Conservation (phyloP, 2,797 vertebrate genomes). For the Astyanax mexicanus region DNA sequence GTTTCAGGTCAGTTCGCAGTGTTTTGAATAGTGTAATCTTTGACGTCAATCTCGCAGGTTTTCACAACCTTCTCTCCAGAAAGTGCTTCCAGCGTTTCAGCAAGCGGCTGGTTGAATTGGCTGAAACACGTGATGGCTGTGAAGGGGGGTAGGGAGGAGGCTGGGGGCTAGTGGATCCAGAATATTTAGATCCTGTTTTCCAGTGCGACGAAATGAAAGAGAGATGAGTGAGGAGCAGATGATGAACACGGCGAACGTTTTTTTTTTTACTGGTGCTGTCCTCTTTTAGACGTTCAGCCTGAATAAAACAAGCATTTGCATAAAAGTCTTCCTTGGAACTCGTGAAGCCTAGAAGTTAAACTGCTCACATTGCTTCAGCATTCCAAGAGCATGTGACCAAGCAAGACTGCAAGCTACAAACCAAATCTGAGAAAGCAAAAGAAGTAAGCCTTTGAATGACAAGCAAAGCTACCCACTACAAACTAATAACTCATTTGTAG, state of each 20-base stretch:
- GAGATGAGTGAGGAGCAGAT: background rate
- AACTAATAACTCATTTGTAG: background rate
- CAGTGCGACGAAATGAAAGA: background rate
- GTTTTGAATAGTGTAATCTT: constrained; percentile 27
- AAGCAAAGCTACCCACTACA: too few species aligned
- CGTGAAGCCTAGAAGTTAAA: background rate
- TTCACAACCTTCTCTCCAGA: constrained; percentile 27
- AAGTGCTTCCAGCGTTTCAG: constrained; percentile 36
- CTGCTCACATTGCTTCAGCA: background rate
- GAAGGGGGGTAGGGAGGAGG: constrained; percentile 16
- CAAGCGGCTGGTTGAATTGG: constrained; percentile 50
- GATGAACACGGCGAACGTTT: too few species aligned
- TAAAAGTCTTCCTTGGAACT: background rate
- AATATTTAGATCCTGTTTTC: constrained; percentile 22
- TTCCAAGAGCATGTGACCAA: background rate
- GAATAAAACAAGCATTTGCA: background rate
- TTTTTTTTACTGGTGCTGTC: background rate
- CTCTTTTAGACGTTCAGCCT: too few species aligned
- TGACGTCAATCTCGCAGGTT: constrained; percentile 36
- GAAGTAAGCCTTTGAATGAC: background rate
- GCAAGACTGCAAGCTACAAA: constrained; percentile 2
- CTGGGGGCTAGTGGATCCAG: background rate
- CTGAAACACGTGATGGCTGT: constrained; percentile 56
- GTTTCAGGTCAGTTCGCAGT: constrained; percentile 10
- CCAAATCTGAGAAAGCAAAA: constrained; percentile 7